Evolutionary conservation across 1,140 invertebrate species (phyloP), one percentile per base, ranked within the genome.

Genomic region (Danaus melanippus): DNA sequence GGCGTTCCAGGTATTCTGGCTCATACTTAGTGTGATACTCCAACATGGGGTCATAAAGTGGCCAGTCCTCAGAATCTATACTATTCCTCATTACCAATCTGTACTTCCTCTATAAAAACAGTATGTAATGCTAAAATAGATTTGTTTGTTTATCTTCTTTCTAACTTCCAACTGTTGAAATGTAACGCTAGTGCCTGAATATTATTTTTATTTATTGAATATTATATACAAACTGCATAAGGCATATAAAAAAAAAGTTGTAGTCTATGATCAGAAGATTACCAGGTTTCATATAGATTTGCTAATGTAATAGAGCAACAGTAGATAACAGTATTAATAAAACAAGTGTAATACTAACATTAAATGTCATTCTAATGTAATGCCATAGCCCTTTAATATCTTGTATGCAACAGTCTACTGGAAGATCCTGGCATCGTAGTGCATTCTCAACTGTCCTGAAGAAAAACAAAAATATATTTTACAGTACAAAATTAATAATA

Each of bases 371-470:
- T 50, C 62, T 71, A 21, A 84, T 69, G 53, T 84, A 71, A 46
- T 79, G 78, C 83, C 83, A 86, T 10, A 86, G 56, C 15, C 73
- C 79, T 58, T 86, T 80, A 21, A 86, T 69, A 51, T 86, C 83
- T 55, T 86, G 83, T 58, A 86, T 70, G 46, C 77, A 86, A 56
- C 83, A 86, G 51, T 83, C 75, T 12, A 46, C 50, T 0, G 83
- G 83, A 9, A 86, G 56, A 15, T 80, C 73, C 52, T 80, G 75
- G 48, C 54, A 58, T 56, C 81, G 58, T 64, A 86, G 61, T 42
- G 75, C 66, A 57, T 57, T 75, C 64, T 86, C 83, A 7, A 86
- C 71, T 32, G 70, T 69, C 46, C 82, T 85, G 57, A 32, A 74
- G 67, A 53, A 50, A 60, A 58, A 39, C 1, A 45, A 8, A 1